phyloP scores from a whole-genome alignment of 2,888 invertebrate species.

The Conus canariensis region DNA sequence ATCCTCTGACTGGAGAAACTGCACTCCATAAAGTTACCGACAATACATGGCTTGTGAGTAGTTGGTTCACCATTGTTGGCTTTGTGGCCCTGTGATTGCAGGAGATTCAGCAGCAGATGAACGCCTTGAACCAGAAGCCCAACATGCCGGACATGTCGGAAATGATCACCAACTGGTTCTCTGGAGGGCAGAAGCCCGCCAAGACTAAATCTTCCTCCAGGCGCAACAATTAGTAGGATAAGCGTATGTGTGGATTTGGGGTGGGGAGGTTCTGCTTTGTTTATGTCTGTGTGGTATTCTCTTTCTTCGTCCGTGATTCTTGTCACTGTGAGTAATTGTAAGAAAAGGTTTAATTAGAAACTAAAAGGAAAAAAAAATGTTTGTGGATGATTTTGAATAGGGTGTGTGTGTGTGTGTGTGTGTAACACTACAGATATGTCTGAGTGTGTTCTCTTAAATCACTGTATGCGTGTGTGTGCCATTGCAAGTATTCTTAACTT shows the following conservation, averaged over 20 bases:
- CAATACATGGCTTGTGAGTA: background rate
- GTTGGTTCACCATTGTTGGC: no score
- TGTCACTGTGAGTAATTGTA: background rate
- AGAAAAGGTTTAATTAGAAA: no score
- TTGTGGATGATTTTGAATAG: no score
- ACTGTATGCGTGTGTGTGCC: no score
- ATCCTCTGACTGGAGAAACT: no score
- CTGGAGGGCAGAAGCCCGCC: slow-evolving; percentile 82
- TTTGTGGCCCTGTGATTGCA: slow-evolving; percentile 81
- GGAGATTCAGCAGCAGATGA: slow-evolving; percentile 85
- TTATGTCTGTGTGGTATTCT: background rate
- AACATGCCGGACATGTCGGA: slow-evolving; percentile 96
- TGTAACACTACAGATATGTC: no score
- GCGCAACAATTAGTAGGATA: background rate
- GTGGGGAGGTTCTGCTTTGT: background rate
- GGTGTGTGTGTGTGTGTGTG: no score
- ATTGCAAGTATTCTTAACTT: no score
- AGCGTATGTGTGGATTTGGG: no score
- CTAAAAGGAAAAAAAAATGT: no score
- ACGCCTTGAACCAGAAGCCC: slow-evolving; percentile 84
- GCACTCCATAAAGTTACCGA: no score
- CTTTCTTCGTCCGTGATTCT: background rate
- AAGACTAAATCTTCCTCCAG: slow-evolving; percentile 58
- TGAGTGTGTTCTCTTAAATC: no score
- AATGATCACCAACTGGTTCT: slow-evolving; percentile 91